Evolutionary conservation across 2,888 invertebrate species (phyloP).

Genomic region (Pyrochroa serraticornis): DNA sequence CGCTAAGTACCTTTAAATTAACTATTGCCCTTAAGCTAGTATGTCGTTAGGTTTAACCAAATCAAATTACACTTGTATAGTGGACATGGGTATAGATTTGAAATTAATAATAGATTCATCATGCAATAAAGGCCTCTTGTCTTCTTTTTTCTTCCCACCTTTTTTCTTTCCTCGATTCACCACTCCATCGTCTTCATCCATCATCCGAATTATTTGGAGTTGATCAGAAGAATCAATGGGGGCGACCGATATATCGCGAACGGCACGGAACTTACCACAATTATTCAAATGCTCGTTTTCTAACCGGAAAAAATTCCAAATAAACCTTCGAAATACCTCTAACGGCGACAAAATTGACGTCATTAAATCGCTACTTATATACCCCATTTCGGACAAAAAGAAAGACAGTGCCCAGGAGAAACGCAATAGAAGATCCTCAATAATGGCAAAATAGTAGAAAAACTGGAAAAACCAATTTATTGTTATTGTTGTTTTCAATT

Average conservation of each 20-base stretch:
- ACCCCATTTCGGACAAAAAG: constrained; percentile 69
- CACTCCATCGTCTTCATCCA: constrained; percentile 77
- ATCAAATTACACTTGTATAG: constrained; percentile 37
- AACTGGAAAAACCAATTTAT: constrained; percentile 57
- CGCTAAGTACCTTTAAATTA: neutral
- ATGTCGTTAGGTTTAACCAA: neutral
- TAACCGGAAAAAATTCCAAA: constrained; percentile 89
- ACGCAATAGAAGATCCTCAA: constrained; percentile 79
- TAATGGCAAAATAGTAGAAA: constrained; percentile 84
- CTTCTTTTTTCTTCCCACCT: constrained; percentile 53
- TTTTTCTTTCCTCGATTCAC: constrained; percentile 59
- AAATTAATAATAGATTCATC: constrained; percentile 53
- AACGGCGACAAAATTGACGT: constrained; percentile 69
- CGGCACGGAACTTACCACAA: constrained; percentile 87
- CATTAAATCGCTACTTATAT: constrained; percentile 70
- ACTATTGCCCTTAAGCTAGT: neutral
- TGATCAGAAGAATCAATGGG: constrained; percentile 79
- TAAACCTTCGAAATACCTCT: constrained; percentile 74
- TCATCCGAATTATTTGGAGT: constrained; percentile 72
- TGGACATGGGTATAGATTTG: constrained; percentile 48
- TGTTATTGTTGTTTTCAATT: neutral
- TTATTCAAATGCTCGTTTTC: constrained; percentile 91
- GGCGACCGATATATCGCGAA: constrained; percentile 82
- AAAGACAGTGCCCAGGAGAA: constrained; percentile 80
- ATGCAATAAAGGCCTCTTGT: constrained; percentile 58